phyloP scores from a whole-genome alignment of 2,113 vertebrate species.

The Dasyurus viverrinus region DNA sequence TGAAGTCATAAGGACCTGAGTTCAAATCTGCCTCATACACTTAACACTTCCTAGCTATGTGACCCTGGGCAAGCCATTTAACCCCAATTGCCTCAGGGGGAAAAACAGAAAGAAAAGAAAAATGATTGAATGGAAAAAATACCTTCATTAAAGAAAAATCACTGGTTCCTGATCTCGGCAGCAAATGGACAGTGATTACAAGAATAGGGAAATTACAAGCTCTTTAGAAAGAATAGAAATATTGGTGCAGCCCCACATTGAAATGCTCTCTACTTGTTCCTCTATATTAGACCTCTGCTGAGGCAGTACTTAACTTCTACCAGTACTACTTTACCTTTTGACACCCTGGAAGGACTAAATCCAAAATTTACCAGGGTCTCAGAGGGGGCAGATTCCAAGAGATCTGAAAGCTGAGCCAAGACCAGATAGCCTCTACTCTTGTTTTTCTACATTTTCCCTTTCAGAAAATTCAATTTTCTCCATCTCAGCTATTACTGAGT shows the following conservation, averaged over 20 bases:
- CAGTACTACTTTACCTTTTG: slow-evolving; percentile 17
- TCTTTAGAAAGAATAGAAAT: slow-evolving; percentile 37
- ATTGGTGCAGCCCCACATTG: neutral
- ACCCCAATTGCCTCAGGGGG: too few species aligned
- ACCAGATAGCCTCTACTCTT: neutral
- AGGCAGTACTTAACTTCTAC: slow-evolving; percentile 2
- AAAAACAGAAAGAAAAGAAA: too few species aligned
- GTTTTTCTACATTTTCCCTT: too few species aligned
- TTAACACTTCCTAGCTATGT: too few species aligned
- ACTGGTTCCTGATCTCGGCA: slow-evolving; percentile 36
- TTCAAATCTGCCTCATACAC: too few species aligned
- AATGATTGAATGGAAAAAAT: neutral
- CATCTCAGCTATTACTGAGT: too few species aligned
- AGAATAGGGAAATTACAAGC: neutral
- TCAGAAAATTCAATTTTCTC: too few species aligned
- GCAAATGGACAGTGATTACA: slow-evolving; percentile 52
- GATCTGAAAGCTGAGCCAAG: neutral
- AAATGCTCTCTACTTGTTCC: slow-evolving; percentile 23
- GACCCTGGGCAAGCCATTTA: too few species aligned
- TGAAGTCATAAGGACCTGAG: too few species aligned
- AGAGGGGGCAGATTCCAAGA: neutral
- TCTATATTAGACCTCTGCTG: slow-evolving; percentile 3
- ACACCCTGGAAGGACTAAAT: slow-evolving; percentile 1
- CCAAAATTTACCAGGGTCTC: neutral
- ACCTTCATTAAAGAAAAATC: slow-evolving; percentile 58